Conservation (phyloP, 30 jellyfish, hydroid and myxozoan species). For the Haliclystus octoradiatus region DNA sequence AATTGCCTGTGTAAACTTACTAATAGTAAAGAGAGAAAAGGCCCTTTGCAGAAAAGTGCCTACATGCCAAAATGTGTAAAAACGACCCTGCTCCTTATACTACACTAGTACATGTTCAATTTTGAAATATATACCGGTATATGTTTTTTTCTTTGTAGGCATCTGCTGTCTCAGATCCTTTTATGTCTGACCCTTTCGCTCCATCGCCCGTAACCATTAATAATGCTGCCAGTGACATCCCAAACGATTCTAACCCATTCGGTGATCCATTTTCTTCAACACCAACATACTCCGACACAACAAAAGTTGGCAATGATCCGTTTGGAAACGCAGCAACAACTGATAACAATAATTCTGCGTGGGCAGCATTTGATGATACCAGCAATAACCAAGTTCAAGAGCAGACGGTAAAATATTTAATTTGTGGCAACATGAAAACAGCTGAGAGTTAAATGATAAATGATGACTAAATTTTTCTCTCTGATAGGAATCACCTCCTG, state of each 20-base stretch:
- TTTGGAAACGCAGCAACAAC: slow-evolving; percentile 26
- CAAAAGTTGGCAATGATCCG: slow-evolving; percentile 27
- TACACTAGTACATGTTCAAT: too few relatives aligned
- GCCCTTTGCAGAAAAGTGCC: too few relatives aligned
- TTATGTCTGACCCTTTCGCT: slow-evolving; percentile 50
- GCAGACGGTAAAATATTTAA: neutral
- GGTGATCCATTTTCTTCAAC: slow-evolving; percentile 21
- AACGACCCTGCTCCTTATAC: too few relatives aligned
- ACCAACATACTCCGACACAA: neutral
- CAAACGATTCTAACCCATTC: slow-evolving; percentile 7
- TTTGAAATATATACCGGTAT: too few relatives aligned
- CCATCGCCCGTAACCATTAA: slow-evolving; percentile 9
- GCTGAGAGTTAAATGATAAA: neutral
- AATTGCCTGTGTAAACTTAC: too few relatives aligned
- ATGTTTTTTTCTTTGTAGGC: too few relatives aligned
- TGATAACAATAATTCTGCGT: slow-evolving; percentile 32
- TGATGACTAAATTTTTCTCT: neutral
- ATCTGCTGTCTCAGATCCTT: slow-evolving; percentile 58
- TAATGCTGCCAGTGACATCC: slow-evolving; percentile 5
- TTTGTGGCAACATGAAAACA: neutral
- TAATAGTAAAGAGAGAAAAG: too few relatives aligned
- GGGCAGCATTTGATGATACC: slow-evolving; percentile 74
- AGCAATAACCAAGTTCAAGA: neutral
- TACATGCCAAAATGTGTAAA: too few relatives aligned
- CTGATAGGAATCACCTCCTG: neutral